These are phyloP conservation scores for Notarius quadriscutis DNA, from an alignment of 2,113 vertebrate species.

Conservation along the genomic window DNA sequence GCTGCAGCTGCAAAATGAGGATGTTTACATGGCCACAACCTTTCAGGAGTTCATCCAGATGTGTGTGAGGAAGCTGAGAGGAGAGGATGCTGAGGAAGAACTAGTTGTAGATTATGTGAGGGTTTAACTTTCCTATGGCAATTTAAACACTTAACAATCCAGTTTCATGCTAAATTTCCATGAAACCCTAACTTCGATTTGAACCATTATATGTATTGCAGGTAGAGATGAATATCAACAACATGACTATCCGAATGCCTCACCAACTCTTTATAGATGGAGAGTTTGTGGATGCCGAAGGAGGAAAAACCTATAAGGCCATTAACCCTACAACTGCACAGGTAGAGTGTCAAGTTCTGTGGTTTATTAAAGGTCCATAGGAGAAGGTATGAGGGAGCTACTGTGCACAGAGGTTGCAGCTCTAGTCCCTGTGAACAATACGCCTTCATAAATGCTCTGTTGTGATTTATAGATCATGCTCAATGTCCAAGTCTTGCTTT, in stretches of 20 bases:
- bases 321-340: conserved; percentile 76
- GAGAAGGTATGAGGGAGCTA: not conserved
- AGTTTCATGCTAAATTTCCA: not conserved
- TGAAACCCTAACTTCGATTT: not conserved
- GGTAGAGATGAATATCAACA: conserved; percentile 76
- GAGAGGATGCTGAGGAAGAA: conserved; percentile 72
- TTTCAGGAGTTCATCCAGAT: conserved; percentile 85
- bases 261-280: conserved; percentile 81
- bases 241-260: conserved; percentile 76
- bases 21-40: conserved; percentile 86
- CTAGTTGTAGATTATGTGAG: conserved; percentile 77
- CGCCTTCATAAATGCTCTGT: not conserved
- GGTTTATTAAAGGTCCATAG: not conserved
- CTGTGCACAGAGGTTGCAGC: not conserved
- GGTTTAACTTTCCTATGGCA: not conserved
- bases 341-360: conserved; percentile 39
- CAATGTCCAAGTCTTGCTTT: not conserved
- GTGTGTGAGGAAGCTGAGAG: conserved; percentile 80
- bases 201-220: conserved; percentile 43
- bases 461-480: not conserved
- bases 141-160: not conserved
- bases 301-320: conserved; percentile 75
- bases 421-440: not conserved
- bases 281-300: conserved; percentile 78
- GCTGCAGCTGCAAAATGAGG: conserved; percentile 83